Percentiles rank a stretch among this genome's conserved stretches.
Conservation (phyloP, 2,113 vertebrate genomes). For the Rhegmatorhina hoffmannsi region DNA sequence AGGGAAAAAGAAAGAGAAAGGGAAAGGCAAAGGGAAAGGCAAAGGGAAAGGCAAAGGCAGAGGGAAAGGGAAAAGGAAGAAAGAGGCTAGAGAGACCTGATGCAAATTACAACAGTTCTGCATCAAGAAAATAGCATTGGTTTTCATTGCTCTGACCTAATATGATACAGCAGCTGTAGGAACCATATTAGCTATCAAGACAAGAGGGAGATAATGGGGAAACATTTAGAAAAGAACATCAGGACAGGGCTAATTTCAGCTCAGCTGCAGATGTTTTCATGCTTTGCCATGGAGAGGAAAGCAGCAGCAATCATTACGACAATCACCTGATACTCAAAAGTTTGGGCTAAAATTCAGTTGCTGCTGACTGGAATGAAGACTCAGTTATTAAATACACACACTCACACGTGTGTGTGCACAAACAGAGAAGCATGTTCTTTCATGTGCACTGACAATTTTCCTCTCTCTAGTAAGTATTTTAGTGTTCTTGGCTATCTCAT, state of each 20-base stretch:
- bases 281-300: slow-evolving; percentile 22
- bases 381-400: neutral
- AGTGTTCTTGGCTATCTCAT: neutral
- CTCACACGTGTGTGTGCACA: neutral
- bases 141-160: slow-evolving; percentile 80
- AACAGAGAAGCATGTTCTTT: too few relatives aligned
- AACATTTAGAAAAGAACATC: slow-evolving; percentile 51
- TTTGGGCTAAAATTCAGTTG: slow-evolving; percentile 31
- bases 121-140: slow-evolving; percentile 79
- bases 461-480: neutral
- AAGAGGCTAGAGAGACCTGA: slow-evolving; percentile 67
- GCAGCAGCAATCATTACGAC: slow-evolving; percentile 3
- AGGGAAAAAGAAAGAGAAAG: neutral
- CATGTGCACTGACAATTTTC: rapidly evolving
- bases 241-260: slow-evolving; percentile 60
- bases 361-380: slow-evolving; percentile 11
- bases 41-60: too few relatives aligned
- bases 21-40: too few relatives aligned
- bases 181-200: slow-evolving; percentile 75
- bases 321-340: slow-evolving; percentile 48
- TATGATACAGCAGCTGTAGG: slow-evolving; percentile 71
- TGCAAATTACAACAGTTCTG: slow-evolving; percentile 84
- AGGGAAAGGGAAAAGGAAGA: neutral
- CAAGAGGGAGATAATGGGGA: slow-evolving; percentile 75
- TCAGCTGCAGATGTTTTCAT: neutral